Evolutionary conservation across 1,140 invertebrate species (phyloP).

Genomic region (Melipona quadrifasciata): DNA sequence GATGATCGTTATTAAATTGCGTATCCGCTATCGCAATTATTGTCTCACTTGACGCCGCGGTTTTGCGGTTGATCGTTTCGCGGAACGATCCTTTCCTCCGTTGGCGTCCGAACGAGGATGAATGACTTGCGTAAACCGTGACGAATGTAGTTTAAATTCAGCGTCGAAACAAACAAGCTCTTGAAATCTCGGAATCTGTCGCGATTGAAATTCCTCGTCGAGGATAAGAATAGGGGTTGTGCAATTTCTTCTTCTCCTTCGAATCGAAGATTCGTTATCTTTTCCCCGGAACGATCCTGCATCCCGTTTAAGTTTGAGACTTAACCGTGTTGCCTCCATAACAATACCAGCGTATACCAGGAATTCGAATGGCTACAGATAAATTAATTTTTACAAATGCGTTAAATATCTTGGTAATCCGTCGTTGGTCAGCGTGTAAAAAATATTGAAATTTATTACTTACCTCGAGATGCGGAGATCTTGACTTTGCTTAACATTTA

Average conservation of each 20-base stretch:
- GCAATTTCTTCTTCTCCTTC: neutral
- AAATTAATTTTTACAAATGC: too few relatives aligned
- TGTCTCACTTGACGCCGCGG: neutral
- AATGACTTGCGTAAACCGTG: neutral
- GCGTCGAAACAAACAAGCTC: neutral
- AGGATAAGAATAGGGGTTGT: too few relatives aligned
- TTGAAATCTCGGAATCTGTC: neutral
- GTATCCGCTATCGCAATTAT: neutral
- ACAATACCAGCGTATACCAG: too few relatives aligned
- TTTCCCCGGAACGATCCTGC: too few relatives aligned
- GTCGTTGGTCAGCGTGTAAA: too few relatives aligned
- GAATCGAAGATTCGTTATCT: neutral
- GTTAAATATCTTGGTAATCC: too few relatives aligned
- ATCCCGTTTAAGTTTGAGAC: too few relatives aligned
- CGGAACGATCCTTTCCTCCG: neutral
- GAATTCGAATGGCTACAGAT: too few relatives aligned
- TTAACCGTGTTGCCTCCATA: too few relatives aligned
- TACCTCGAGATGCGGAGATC: too few relatives aligned
- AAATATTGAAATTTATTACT: too few relatives aligned
- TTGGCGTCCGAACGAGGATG: neutral
- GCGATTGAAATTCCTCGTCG: neutral
- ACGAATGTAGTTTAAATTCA: neutral
- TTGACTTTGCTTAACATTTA: neutral
- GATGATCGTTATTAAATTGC: constrained; percentile 33
- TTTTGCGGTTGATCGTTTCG: neutral